These are phyloP conservation scores for Acanthococcus lagerstroemiae DNA, from an alignment of 2,888 invertebrate genomes.

Conservation along the genomic window DNA sequence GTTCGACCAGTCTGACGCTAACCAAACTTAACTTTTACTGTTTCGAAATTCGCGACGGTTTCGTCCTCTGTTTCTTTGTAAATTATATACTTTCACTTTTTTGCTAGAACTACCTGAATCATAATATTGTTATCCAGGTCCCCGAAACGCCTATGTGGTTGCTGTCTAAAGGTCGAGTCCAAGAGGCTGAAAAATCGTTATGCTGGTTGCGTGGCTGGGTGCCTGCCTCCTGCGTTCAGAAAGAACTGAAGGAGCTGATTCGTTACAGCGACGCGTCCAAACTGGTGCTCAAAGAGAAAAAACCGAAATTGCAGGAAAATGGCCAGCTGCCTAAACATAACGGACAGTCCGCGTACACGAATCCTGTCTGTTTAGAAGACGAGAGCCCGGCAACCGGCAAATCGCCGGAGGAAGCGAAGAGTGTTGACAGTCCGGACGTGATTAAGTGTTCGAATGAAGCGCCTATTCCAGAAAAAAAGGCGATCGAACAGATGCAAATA, in stretches of 20 bases:
- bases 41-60: background rate
- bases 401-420: background rate
- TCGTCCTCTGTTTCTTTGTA: too few species aligned
- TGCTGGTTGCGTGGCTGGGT: conserved; percentile 50
- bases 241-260: conserved; percentile 46
- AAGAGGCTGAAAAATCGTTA: conserved; percentile 47
- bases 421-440: background rate
- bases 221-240: conserved; percentile 44
- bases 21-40: background rate
- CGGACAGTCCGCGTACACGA: too few species aligned
- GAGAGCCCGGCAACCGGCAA: conserved; percentile 8
- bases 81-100: too few species aligned
- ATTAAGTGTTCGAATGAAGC: background rate
- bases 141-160: conserved; percentile 54
- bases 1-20: too few species aligned
- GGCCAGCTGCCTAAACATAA: too few species aligned
- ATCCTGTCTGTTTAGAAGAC: conserved; percentile 32
- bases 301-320: background rate
- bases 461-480: background rate
- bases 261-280: conserved; percentile 42
- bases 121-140: conserved; percentile 45
- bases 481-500: background rate
- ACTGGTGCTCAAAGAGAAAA: conserved; percentile 6
- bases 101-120: too few species aligned
- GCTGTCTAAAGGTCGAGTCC: conserved; percentile 47